Evolutionary conservation across 2,113 vertebrate genomes (phyloP), one percentile per base, ranked within the genome.

Genomic region (Malurus cyaneus): DNA sequence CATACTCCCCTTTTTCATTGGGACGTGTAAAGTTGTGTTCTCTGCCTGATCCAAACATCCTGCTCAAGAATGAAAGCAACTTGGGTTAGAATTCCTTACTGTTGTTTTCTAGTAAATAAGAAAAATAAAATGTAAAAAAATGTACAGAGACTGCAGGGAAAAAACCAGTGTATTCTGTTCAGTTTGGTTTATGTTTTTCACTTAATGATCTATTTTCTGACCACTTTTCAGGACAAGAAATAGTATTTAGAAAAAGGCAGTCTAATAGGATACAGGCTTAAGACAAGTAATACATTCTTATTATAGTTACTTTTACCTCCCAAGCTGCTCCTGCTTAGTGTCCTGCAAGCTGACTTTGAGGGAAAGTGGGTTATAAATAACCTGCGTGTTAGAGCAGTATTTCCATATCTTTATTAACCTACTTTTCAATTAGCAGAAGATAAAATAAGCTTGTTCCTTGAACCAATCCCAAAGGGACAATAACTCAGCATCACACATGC

Each of bases 21-120:
- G 99, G 99, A 69, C 99, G 98, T 52, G 99, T 99, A 78, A 99
- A 99, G 93, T 99, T 99, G 97, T 99, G 99, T 96, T 99, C 99
- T 98, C 99, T 98, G 91, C 99, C 99, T 72, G 99, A 99, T 80
- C 99, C 99, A 98, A 99, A 99, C 99, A 99, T 99, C 97, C 99
- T 98, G 90, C 72, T 74, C 93, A 61, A 93, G 25, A 96, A 86
- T 14, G 18, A 29, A 70, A 80, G 12, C 17, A 59, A 76, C 85
- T 61, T 59, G 86, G 89, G 49, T 96, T 64, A 94, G 15, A 92
- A 92, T 13, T 41, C 41, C 24, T 81, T 79, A 26, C 21, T 32
- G 6, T 1, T 2, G 16, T 20, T 34, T 59, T 65, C 47, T 69
- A 49, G 11, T 18, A 44, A 50, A 42, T 49, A 28, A 53, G n/a